These are phyloP conservation scores for Catalaphyllia jardinei DNA, from an alignment of 64 coral and sea anemone species.

Conservation along the genomic window DNA sequence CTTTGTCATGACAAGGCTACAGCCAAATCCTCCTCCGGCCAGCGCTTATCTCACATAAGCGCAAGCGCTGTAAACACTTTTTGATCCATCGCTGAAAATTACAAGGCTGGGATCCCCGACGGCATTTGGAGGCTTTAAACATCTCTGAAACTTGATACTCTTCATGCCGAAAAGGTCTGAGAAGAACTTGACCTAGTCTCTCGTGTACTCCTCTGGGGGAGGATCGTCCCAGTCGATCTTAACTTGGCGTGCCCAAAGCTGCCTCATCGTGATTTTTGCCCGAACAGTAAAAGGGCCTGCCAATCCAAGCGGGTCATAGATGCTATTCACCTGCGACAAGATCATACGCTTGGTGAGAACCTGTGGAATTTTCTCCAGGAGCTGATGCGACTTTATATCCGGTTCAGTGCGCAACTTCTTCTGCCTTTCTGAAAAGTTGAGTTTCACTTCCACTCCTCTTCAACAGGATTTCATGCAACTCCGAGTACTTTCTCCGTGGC, in stretches of 20 bases:
- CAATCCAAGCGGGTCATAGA: conserved; percentile 45
- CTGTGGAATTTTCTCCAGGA: no score
- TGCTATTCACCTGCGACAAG: conserved; percentile 42
- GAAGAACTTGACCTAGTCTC: conserved; percentile 40
- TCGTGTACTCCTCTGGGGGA: conserved; percentile 18
- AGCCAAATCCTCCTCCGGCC: background rate
- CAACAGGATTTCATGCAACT: no score
- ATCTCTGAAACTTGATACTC: conserved; percentile 29
- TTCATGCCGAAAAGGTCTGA: conserved; percentile 41
- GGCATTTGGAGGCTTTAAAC: no score
- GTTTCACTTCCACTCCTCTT: no score
- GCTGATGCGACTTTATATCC: no score
- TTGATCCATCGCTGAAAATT: conserved; percentile 25
- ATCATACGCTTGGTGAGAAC: conserved; percentile 10
- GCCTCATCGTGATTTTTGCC: conserved; percentile 53
- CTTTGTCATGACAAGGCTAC: conserved; percentile 5
- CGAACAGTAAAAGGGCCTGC: conserved; percentile 39
- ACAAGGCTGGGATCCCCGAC: no score
- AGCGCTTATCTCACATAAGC: conserved; percentile 19
- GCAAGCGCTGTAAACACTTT: conserved; percentile 9
- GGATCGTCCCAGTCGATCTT: conserved; percentile 49
- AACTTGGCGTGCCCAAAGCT: conserved; percentile 18
- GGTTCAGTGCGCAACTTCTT: no score
- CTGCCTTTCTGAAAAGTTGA: no score
- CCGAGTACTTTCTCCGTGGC: no score